phyloP scores from a whole-genome alignment of 1,140 invertebrate genomes.

The Eurosta solidaginis region DNA sequence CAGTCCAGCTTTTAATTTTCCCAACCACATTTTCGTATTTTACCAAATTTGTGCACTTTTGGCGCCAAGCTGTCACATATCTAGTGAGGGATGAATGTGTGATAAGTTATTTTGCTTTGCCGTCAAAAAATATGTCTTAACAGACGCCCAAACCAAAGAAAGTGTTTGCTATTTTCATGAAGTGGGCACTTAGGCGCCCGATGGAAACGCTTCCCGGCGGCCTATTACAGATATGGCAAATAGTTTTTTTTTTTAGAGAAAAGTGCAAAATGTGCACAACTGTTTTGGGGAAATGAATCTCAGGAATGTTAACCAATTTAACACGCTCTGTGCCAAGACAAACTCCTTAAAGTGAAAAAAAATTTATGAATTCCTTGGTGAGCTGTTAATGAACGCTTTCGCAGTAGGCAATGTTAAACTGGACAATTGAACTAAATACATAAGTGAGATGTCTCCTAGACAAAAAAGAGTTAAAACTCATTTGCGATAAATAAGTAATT shows the following conservation, averaged over 20 bases:
- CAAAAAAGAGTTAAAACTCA: background rate
- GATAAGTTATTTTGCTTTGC: too few relatives aligned
- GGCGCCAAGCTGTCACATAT: too few relatives aligned
- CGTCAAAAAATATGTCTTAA: too few relatives aligned
- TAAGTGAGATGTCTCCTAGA: background rate
- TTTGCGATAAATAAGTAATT: conserved; percentile 23
- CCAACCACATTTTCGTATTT: too few relatives aligned
- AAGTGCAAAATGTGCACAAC: background rate
- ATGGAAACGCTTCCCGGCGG: background rate
- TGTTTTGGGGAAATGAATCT: background rate
- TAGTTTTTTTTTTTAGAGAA: background rate
- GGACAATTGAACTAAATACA: background rate
- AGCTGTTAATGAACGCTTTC: conserved; percentile 17
- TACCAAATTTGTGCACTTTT: too few relatives aligned
- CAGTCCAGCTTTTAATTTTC: too few relatives aligned
- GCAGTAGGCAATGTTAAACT: background rate
- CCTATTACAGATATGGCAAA: conserved; percentile 19
- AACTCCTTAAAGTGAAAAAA: conserved; percentile 6
- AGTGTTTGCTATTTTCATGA: too few relatives aligned
- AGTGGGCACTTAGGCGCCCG: background rate
- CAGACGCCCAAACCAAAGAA: too few relatives aligned
- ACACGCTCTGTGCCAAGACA: conserved; percentile 3
- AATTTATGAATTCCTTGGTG: background rate
- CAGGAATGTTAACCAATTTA: background rate
- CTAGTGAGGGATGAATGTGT: too few relatives aligned